Conservation (phyloP, 1,140 invertebrate genomes). For the Euglossa dilemma region DNA sequence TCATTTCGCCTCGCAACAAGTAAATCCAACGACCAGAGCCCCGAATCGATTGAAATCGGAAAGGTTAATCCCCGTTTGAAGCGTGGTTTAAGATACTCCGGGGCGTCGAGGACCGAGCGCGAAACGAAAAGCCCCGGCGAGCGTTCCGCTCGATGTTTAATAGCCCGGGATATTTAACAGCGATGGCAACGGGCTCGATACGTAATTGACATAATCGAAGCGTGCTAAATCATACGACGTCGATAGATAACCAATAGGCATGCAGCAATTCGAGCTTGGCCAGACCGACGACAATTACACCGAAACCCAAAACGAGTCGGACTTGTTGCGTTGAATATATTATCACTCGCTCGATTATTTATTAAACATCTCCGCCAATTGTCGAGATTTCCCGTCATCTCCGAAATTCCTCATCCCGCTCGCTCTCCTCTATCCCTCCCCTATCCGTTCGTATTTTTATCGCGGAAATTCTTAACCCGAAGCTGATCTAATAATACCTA, state of each 20-base stretch:
- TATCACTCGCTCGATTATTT: neutral
- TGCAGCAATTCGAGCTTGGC: neutral
- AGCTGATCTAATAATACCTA: no score
- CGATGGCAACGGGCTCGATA: neutral
- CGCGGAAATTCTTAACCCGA: no score
- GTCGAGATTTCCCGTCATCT: no score
- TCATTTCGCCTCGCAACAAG: neutral
- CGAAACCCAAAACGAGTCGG: neutral
- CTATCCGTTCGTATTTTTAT: no score
- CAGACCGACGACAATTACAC: neutral
- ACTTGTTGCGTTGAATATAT: neutral
- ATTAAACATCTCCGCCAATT: no score
- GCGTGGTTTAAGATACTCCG: neutral
- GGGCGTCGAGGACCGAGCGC: neutral
- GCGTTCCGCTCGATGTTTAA: neutral
- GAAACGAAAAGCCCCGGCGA: neutral
- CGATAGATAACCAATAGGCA: neutral
- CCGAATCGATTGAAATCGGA: neutral
- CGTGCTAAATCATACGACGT: constrained; percentile 2
- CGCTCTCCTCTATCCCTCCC: no score
- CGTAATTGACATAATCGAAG: constrained; percentile 10
- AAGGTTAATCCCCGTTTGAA: neutral
- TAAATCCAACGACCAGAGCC: neutral
- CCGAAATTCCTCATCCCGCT: neutral
- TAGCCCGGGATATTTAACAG: neutral